Conservation (phyloP, 2,888 invertebrate species). For the Tetanocera ferruginea region DNA sequence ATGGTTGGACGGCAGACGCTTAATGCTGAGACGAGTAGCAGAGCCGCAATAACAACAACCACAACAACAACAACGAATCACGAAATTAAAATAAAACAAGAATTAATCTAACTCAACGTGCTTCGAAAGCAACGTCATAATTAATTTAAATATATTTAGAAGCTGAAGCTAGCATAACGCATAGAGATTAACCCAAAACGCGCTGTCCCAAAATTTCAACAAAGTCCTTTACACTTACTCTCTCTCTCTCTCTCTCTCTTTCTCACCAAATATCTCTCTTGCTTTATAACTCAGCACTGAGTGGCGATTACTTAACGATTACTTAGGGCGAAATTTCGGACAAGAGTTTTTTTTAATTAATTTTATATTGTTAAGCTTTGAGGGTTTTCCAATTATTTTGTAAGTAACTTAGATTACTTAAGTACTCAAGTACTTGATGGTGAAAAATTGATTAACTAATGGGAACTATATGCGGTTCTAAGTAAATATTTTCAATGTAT, state of each 20-base stretch:
- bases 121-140: constrained; percentile 41
- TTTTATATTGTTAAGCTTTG: too few species aligned
- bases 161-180: background rate
- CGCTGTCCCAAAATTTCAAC: constrained; percentile 23
- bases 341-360: too few species aligned
- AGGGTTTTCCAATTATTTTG: too few species aligned
- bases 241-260: constrained; percentile 25
- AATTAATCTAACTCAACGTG: constrained; percentile 56
- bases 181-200: background rate
- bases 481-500: too few species aligned
- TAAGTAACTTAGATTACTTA: too few species aligned
- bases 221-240: background rate
- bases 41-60: constrained; percentile 40
- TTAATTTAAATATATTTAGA: constrained; percentile 8
- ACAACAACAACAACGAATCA: constrained; percentile 63
- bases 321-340: too few species aligned
- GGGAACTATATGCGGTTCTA: too few species aligned
- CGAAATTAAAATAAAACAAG: constrained; percentile 65
- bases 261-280: background rate
- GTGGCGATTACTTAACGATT: background rate
- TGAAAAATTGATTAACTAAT: too few species aligned
- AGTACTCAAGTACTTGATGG: too few species aligned
- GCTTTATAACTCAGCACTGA: background rate
- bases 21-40: constrained; percentile 20
- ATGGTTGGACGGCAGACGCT: constrained; percentile 22